Evolutionary conservation across 2,113 vertebrate genomes (phyloP).

Genomic region (Glaucidium brasilianum): DNA sequence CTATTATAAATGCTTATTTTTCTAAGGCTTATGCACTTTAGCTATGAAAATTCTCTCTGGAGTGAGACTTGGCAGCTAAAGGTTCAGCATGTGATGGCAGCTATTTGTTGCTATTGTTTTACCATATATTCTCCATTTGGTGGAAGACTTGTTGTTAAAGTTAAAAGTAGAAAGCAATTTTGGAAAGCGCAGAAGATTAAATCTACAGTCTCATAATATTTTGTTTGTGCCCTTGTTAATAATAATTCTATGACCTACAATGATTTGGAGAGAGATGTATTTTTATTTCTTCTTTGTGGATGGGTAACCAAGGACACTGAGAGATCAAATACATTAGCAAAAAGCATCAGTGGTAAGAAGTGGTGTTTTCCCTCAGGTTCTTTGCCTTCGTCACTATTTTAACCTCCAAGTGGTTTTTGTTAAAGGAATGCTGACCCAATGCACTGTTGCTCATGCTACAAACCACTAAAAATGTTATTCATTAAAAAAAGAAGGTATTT

Average conservation of each 20-base stretch:
- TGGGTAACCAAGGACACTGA: background rate
- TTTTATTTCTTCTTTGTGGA: background rate
- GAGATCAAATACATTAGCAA: background rate
- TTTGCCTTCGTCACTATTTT: background rate
- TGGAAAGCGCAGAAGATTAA: background rate
- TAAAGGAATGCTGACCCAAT: background rate
- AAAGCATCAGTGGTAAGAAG: background rate
- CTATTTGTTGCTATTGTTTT: conserved; percentile 15
- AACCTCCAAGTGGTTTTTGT: background rate
- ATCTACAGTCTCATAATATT: background rate
- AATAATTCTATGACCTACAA: background rate
- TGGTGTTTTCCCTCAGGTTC: background rate
- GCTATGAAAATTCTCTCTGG: background rate
- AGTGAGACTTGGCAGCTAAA: conserved; percentile 3
- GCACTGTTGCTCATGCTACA: rapidly evolving
- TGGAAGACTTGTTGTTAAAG: background rate
- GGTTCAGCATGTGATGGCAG: background rate
- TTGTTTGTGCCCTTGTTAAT: background rate
- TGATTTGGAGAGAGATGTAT: background rate
- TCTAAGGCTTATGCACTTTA: background rate
- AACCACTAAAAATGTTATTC: background rate
- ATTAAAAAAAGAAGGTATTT: background rate
- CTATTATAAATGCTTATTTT: conserved; percentile 39
- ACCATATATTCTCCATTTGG: conserved; percentile 1
- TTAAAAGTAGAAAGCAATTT: background rate